These are phyloP conservation scores for Tribolium freemani DNA, from an alignment of 2,888 invertebrate genomes.

Conservation along the genomic window DNA sequence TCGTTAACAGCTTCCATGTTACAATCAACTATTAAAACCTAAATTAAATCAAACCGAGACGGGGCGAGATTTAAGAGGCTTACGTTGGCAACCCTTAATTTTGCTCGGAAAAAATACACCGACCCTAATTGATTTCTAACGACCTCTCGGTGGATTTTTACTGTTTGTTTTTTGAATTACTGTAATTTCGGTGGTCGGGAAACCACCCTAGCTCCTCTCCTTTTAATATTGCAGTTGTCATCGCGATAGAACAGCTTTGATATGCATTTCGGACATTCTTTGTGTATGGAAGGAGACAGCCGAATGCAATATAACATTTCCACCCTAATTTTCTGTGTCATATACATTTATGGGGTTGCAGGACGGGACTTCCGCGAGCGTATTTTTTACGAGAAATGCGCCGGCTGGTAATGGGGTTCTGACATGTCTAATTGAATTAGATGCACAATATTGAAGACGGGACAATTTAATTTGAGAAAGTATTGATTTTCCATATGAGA, in stretches of 20 bases:
- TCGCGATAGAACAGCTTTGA: constrained; percentile 17
- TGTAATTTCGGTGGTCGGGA: constrained; percentile 12
- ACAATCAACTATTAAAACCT: constrained; percentile 19
- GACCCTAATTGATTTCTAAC: constrained; percentile 60
- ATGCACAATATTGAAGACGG: not conserved
- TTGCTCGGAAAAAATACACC: constrained; percentile 1
- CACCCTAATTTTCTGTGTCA: constrained; percentile 42
- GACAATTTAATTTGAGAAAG: not conserved
- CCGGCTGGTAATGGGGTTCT: not conserved
- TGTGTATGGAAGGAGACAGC: constrained; percentile 34
- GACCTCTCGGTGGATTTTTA: constrained; percentile 38
- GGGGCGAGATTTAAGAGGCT: constrained; percentile 29
- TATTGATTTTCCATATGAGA: no score
- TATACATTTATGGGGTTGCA: constrained; percentile 35
- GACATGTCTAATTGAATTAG: not conserved
- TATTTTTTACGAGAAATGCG: not conserved
- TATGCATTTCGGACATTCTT: constrained; percentile 39
- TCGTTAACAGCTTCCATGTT: constrained; percentile 33
- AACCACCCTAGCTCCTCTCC: not conserved
- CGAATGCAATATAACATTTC: constrained; percentile 38
- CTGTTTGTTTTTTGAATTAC: constrained; percentile 19
- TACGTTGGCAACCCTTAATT: constrained; percentile 26
- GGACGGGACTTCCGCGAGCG: not conserved
- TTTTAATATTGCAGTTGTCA: constrained; percentile 30
- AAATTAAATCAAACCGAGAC: constrained; percentile 12